phyloP scores from a whole-genome alignment of 2,797 vertebrate species.

The Coendou prehensilis region DNA sequence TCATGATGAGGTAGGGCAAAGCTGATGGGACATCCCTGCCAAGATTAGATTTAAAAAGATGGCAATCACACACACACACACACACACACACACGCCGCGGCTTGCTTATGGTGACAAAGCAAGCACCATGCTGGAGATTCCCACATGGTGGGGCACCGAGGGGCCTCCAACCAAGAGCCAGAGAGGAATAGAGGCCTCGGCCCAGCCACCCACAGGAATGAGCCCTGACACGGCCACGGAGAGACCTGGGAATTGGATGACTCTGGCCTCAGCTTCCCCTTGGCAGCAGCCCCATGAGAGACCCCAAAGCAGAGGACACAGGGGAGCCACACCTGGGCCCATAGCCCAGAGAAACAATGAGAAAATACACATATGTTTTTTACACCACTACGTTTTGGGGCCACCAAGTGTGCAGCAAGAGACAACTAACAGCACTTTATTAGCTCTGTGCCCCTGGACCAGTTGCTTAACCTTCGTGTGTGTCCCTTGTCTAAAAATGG shows the following conservation, averaged over 20 bases:
- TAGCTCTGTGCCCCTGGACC: neutral
- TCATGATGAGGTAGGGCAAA: neutral
- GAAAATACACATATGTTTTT: fast-evolving
- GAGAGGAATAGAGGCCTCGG: neutral
- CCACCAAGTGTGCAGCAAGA: neutral
- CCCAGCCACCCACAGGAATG: neutral
- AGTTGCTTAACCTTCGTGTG: neutral
- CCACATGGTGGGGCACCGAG: neutral
- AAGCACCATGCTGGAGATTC: neutral
- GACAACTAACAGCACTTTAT: neutral
- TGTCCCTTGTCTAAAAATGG: neutral
- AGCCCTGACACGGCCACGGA: neutral
- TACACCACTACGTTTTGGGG: neutral
- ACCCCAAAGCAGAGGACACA: neutral
- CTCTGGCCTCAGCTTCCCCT: neutral
- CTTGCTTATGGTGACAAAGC: neutral
- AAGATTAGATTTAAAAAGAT: neutral
- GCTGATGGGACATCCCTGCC: neutral
- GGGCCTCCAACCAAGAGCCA: neutral
- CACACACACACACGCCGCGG: neutral
- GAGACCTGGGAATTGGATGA: neutral
- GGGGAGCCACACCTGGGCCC: neutral
- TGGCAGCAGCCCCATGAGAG: neutral
- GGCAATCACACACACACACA: neutral
- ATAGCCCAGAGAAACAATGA: neutral